These are phyloP conservation scores for Aphelinus certus DNA, from an alignment of 1,140 invertebrate species.

Conservation along the genomic window DNA sequence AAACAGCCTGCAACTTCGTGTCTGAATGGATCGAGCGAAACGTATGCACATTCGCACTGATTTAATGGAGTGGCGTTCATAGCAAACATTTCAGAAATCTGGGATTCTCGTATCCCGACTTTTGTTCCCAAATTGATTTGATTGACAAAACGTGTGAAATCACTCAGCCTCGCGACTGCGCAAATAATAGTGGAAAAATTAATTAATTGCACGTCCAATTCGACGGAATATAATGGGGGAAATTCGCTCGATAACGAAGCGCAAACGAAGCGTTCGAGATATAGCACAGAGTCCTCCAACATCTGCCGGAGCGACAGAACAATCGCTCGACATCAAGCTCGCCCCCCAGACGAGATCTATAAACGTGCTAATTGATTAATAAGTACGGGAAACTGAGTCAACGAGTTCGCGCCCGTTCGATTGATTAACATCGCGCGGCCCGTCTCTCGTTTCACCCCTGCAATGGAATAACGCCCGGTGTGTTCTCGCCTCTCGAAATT, in stretches of 20 bases:
- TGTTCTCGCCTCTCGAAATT: not conserved
- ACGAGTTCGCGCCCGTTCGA: slow-evolving; percentile 28
- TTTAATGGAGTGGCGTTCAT: no score
- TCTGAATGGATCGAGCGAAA: no score
- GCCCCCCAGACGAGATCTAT: not conserved
- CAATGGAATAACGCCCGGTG: slow-evolving; percentile 12
- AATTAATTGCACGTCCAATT: not conserved
- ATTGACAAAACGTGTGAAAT: no score
- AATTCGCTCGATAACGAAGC: no score
- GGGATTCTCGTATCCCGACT: no score
- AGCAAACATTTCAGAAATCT: no score
- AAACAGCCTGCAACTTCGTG: no score
- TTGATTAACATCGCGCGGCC: slow-evolving; percentile 6
- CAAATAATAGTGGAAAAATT: not conserved
- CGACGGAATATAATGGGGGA: no score
- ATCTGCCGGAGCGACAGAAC: not conserved
- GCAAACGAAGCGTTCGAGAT: no score
- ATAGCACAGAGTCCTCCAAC: no score
- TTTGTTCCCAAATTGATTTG: no score
- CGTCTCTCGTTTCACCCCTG: slow-evolving; percentile 7
- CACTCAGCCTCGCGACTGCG: not conserved
- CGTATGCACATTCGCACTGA: no score
- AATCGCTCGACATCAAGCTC: not conserved
- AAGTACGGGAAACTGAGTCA: slow-evolving; percentile 37
- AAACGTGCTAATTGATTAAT: slow-evolving; percentile 43